phyloP scores from a whole-genome alignment of 2,113 vertebrate species.

The Sinocyclocheilus grahami region DNA sequence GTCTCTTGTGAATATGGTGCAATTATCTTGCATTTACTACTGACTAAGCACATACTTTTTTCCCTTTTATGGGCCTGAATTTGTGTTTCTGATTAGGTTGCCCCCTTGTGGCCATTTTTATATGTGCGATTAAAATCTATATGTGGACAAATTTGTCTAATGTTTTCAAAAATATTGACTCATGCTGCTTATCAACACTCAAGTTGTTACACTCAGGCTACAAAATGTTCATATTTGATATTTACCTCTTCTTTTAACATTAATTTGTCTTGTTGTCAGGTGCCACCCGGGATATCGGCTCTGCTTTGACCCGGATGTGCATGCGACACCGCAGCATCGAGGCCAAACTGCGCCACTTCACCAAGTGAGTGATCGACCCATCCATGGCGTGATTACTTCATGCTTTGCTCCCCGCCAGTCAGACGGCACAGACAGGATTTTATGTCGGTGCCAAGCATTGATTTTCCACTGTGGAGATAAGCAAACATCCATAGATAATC shows the following conservation, averaged over 20 bases:
- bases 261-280: constrained; percentile 71
- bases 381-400: constrained; percentile 37
- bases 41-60: background rate
- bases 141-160: background rate
- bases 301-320: constrained; percentile 96
- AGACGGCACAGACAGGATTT: constrained; percentile 35
- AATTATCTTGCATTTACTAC: background rate
- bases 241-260: background rate
- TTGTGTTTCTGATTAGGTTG: background rate
- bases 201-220: background rate
- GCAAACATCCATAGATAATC: constrained; percentile 47
- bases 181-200: too few relatives aligned
- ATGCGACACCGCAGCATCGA: constrained; percentile 99
- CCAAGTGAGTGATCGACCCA: constrained; percentile 81
- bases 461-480: constrained; percentile 51
- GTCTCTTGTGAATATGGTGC: constrained; percentile 12
- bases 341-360: constrained; percentile 94
- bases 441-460: constrained; percentile 45
- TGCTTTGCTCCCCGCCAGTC: constrained; percentile 38
- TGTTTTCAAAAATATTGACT: background rate
- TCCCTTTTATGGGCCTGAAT: constrained; percentile 3
- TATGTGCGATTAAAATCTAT: background rate
- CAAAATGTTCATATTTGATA: background rate
- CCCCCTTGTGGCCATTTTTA: constrained; percentile 5
- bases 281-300: constrained; percentile 95